These are phyloP conservation scores for Drosophila kepulauana DNA, from an alignment of 1,140 invertebrate genomes.

Conservation along the genomic window DNA sequence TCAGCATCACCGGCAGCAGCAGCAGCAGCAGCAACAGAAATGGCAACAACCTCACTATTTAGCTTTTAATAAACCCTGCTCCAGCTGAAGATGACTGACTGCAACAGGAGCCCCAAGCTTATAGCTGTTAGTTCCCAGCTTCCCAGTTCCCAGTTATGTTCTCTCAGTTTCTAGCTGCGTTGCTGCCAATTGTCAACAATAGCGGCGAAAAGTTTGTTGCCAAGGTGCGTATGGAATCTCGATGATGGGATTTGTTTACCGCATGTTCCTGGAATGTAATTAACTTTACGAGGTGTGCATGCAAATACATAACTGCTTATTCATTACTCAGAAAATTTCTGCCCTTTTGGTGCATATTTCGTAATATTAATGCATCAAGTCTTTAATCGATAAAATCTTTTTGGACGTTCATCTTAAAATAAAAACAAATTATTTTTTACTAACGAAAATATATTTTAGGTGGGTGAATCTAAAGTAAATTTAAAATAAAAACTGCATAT, in stretches of 20 bases:
- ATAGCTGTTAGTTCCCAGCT: slow-evolving; percentile 1
- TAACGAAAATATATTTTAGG: no score
- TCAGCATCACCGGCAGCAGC: slow-evolving; percentile 33
- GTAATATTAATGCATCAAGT: no score
- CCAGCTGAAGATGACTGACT: slow-evolving; percentile 37
- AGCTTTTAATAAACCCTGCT: slow-evolving; percentile 72
- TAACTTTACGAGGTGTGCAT: slow-evolving; percentile 65
- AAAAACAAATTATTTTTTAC: no score
- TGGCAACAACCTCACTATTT: slow-evolving; percentile 65
- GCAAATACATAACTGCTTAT: not conserved
- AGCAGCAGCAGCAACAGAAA: slow-evolving; percentile 37
- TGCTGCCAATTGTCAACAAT: slow-evolving; percentile 67
- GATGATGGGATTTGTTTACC: slow-evolving; percentile 47
- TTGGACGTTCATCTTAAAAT: no score
- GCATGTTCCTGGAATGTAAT: slow-evolving; percentile 62
- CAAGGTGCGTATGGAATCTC: slow-evolving; percentile 36
- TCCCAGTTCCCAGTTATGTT: not conserved
- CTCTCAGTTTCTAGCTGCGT: not conserved
- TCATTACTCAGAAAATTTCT: no score
- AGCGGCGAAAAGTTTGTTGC: slow-evolving; percentile 53
- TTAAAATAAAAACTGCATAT: no score
- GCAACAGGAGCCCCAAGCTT: slow-evolving; percentile 21
- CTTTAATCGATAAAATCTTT: no score
- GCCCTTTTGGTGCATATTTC: no score
- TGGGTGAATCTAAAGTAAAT: no score